A percentile compares a stretch with the other conserved stretches of the same genome.
Conservation (phyloP, 2,888 invertebrate species). For the Fragum whitleyi region DNA sequence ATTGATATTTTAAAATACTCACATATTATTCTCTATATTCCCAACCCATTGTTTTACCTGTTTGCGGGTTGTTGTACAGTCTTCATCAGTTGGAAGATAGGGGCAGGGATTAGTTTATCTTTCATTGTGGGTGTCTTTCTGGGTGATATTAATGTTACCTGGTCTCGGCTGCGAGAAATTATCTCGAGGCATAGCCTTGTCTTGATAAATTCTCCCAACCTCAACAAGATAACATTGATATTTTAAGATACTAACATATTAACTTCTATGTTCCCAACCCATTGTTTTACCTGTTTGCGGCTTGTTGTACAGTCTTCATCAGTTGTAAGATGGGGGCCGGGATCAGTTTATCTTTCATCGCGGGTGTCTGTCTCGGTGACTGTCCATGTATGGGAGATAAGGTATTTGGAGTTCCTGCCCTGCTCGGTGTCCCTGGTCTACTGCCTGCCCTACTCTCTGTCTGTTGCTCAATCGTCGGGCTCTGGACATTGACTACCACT, state of each 20-base stretch:
- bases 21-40: too few species aligned
- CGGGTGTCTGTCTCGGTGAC: not conserved
- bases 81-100: not conserved
- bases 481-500: too few species aligned
- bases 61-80: not conserved
- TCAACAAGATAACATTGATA: too few species aligned
- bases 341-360: not conserved
- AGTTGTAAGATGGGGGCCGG: not conserved
- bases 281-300: not conserved
- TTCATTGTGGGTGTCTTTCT: not conserved
- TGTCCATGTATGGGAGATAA: not conserved
- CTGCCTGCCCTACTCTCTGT: not conserved
- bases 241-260: too few species aligned
- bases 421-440: not conserved
- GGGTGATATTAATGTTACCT: too few species aligned
- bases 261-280: too few species aligned
- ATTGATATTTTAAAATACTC: too few species aligned
- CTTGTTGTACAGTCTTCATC: not conserved
- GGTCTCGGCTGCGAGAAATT: too few species aligned
- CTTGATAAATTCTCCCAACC: too few species aligned
- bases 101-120: not conserved
- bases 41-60: too few species aligned
- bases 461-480: too few species aligned
- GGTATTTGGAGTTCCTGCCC: not conserved
- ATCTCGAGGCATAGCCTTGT: too few species aligned